These are phyloP conservation scores for Archips xylosteana DNA, from an alignment of 2,888 invertebrate genomes.

Conservation along the genomic window DNA sequence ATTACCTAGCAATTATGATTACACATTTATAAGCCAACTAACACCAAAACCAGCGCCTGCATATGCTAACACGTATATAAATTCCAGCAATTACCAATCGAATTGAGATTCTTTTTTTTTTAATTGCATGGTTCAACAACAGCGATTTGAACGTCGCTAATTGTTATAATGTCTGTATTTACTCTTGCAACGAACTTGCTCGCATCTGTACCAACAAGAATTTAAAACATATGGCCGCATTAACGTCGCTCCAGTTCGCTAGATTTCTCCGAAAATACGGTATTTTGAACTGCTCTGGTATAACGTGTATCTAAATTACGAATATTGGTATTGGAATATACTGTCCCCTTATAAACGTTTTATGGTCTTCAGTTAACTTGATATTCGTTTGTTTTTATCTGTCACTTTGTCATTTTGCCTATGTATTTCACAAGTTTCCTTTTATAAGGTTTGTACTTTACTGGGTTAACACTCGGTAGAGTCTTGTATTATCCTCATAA, in stretches of 20 bases:
- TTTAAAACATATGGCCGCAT: conserved; percentile 46
- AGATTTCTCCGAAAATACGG: conserved; percentile 50
- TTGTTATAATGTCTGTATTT: conserved; percentile 14
- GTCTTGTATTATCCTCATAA: too few species aligned
- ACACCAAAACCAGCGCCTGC: background rate
- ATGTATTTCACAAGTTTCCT: too few species aligned
- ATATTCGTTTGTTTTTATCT: too few species aligned
- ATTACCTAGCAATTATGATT: too few species aligned
- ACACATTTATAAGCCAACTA: background rate
- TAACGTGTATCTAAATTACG: conserved; percentile 12
- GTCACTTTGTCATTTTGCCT: too few species aligned
- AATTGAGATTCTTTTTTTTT: too few species aligned
- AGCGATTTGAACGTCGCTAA: conserved; percentile 15
- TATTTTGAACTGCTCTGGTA: conserved; percentile 39
- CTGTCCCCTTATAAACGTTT: background rate
- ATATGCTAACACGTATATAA: background rate
- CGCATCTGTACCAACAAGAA: conserved; percentile 39
- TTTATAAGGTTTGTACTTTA: too few species aligned
- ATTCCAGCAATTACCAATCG: background rate
- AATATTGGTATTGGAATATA: background rate
- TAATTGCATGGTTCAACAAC: conserved; percentile 11
- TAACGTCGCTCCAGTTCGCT: conserved; percentile 47
- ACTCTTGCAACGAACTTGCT: conserved; percentile 2
- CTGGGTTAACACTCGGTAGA: too few species aligned
- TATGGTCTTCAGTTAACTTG: too few species aligned